Base-by-base conservation (phyloP, 2,797 vertebrate species). In the Helostoma temminkii region DNA sequence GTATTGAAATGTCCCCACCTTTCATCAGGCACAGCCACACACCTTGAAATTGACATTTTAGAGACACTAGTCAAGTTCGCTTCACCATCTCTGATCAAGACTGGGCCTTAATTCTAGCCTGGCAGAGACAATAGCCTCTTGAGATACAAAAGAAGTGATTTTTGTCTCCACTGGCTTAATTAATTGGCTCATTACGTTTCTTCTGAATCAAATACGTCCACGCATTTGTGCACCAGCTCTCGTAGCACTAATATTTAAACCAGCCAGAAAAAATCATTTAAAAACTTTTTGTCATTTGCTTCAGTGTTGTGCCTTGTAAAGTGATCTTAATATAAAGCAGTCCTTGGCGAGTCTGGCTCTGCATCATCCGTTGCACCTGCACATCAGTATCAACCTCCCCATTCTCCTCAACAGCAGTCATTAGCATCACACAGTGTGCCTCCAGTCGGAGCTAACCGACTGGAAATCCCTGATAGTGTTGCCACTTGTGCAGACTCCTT, bases 41-140 rank as follows among this genome's bases (percentile, higher is more conserved):
- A 86, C 84, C 88, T 89, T 88, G 87, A 92, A 90, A 92, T 88
- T 86, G 82, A 81, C 80, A 88, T 84, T 91, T 88, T 72, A 82
- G 75, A 63, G 60, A 82, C 65, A 64, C 69, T 70, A 71, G 64
- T 62, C 47, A 66, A 77, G 58, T 80, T 86, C 28, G 25, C 56
- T 37, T 56, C 28, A 1, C 48, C 6, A 12, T 48, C 49, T 32
- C 37, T 55, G 78, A 83, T 77, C 59, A 53, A 47, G 32, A 67
- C 50, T 34, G 53, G 39, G 53, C 53, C 47, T 61, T 42, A 3
- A 24, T 43, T 56, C 49, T 63, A 60, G 16, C 57, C 15, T 19
- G 22, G 73, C 43, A 80, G 65, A 43, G 53, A 66, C 59, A 78
- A 83, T 19, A 56, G 56, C 30, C 54, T 42, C 55, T 48, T 0